Evolutionary conservation across 1,140 invertebrate genomes (phyloP), one percentile per base, ranked within the genome.

Genomic region (Cyrtorhinus lividipennis): DNA sequence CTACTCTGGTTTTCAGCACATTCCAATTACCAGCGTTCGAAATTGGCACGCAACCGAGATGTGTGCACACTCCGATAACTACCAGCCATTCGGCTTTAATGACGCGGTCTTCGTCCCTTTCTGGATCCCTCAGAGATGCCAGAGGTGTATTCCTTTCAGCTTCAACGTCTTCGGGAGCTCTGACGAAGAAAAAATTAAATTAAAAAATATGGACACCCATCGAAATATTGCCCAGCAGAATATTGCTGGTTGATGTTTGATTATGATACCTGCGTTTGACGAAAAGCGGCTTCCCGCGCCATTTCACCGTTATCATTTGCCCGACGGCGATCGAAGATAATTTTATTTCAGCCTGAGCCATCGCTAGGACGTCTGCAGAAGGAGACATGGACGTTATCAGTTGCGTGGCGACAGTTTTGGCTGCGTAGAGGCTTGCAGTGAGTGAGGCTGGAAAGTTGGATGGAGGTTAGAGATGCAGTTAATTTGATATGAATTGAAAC

Each of bases 261-360:
- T n/a, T n/a, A n/a, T n/a, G n/a, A n/a, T 15, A 59, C 58, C 58
- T 1, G 75, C 98, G 95, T 68, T 89, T 81, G 66, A 98, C 83
- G 77, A 98, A 98, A 45, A 98, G 73, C 0, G 95, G 95, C 73
- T 98, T 98, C 70, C 94, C 94, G 73, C 92, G 80, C 95, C 95
- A 99, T 75, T 97, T 97, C 75, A 96, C 92, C 5, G 90, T 92
- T 53, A 87, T 83, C 59, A 85, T 91, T 72, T 92, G 92, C 67
- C 90, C 91, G 75, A 92, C 88, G 0, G 89, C 85, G 67, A 98
- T 94, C 63, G 86, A 83, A 24, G 69, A 69, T 5, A 98, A 74
- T 65, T 97, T 94, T 20, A 99, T 80, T 79, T 98, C 95, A 69
- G 97, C 90, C 71, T 93, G 92, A 56, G 93, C 88, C 75, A 97